These are phyloP conservation scores for Thymelicus lineola DNA, from an alignment of 2,888 invertebrate genomes.

Conservation along the genomic window DNA sequence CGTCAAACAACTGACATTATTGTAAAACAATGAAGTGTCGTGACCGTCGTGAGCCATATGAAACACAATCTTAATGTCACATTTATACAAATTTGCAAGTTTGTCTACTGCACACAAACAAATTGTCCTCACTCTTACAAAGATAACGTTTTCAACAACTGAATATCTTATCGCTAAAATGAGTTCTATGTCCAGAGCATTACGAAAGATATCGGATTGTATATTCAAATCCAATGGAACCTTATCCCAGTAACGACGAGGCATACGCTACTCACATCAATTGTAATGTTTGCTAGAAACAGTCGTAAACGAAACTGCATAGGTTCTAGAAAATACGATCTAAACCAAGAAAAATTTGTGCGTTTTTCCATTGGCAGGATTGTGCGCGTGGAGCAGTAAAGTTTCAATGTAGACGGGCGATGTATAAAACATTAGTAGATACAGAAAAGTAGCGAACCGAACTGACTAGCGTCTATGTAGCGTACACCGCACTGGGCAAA, in stretches of 20 bases:
- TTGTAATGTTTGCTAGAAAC: constrained; percentile 60
- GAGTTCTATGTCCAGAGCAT: constrained; percentile 31
- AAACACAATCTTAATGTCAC: constrained; percentile 68
- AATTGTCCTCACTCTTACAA: constrained; percentile 48
- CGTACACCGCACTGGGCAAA: constrained; percentile 82
- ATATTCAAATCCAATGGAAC: constrained; percentile 41
- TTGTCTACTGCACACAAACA: constrained; percentile 62
- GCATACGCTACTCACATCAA: constrained; percentile 57
- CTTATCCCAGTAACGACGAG: constrained; percentile 41
- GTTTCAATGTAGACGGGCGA: constrained; percentile 59
- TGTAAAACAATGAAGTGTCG: constrained; percentile 63
- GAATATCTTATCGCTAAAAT: constrained; percentile 34
- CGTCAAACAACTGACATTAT: background rate
- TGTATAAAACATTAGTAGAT: constrained; percentile 82
- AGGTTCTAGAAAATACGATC: constrained; percentile 63
- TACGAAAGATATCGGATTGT: constrained; percentile 46
- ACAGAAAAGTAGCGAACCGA: constrained; percentile 75
- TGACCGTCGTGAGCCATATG: constrained; percentile 53
- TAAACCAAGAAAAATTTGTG: constrained; percentile 60
- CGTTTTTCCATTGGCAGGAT: constrained; percentile 62
- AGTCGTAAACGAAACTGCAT: constrained; percentile 64
- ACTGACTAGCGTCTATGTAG: constrained; percentile 73
- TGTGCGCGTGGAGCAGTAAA: constrained; percentile 52
- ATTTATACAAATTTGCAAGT: constrained; percentile 70
- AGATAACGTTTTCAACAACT: constrained; percentile 41